Percentiles rank a stretch among this genome's conserved stretches.
phyloP scores from a whole-genome alignment of 2,113 vertebrate species.

The Brevimyrus niger region DNA sequence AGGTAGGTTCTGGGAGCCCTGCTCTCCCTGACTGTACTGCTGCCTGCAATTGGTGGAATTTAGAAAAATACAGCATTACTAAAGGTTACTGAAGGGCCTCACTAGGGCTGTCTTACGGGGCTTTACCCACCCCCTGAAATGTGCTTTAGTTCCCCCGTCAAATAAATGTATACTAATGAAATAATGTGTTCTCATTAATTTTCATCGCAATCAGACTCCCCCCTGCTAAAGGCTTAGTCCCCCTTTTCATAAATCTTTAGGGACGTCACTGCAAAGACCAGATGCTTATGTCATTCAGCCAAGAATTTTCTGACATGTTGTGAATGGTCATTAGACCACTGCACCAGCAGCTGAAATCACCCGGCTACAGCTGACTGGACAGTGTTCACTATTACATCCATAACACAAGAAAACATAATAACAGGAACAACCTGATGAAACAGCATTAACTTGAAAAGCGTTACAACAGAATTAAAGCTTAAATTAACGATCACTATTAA shows the following conservation, averaged over 20 bases:
- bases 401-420: neutral
- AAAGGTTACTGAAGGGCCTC: neutral
- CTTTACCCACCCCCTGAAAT: neutral
- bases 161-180: neutral
- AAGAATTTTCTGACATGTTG: neutral
- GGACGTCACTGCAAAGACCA: neutral
- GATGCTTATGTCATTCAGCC: neutral
- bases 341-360: neutral
- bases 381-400: neutral
- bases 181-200: neutral
- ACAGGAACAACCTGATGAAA: neutral
- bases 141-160: neutral
- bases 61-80: neutral
- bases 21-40: neutral
- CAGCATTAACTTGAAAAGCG: neutral
- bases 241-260: neutral
- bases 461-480: neutral
- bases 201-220: neutral
- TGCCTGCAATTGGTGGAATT: neutral
- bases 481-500: neutral
- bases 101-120: neutral
- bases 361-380: neutral
- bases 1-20: neutral
- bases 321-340: neutral
- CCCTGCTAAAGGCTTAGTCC: neutral